These are phyloP conservation scores for Stenotaenia linearis DNA, from an alignment of 2,888 invertebrate species.

Conservation along the genomic window DNA sequence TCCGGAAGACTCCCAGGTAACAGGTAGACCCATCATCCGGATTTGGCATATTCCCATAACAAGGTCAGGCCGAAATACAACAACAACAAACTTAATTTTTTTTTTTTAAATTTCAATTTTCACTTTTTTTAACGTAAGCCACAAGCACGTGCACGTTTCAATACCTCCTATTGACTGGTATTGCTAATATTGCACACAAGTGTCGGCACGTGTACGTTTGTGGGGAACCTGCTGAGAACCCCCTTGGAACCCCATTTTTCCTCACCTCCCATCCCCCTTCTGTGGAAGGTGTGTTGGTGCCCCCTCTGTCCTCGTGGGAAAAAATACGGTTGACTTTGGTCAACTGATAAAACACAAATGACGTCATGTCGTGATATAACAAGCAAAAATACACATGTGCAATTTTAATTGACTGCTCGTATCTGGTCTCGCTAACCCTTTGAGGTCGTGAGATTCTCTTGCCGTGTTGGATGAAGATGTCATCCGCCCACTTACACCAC, in stretches of 20 bases:
- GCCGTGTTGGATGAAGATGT: background rate
- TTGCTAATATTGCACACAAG: background rate
- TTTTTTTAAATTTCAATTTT: background rate
- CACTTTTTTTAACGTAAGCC: background rate
- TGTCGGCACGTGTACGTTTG: background rate
- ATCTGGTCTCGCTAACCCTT: background rate
- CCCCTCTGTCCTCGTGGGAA: background rate
- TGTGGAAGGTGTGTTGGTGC: background rate
- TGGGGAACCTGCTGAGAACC: background rate
- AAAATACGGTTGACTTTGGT: background rate
- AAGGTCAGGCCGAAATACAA: background rate
- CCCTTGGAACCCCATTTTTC: background rate
- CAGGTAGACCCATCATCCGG: background rate
- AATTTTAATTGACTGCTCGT: too few relatives aligned
- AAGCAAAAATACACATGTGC: background rate
- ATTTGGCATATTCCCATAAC: background rate
- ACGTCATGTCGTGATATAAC: background rate
- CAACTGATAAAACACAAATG: background rate
- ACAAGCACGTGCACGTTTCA: background rate
- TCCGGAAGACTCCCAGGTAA: background rate
- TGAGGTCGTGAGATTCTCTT: background rate
- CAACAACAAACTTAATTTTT: background rate
- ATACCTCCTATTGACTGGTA: background rate
- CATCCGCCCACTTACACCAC: background rate
- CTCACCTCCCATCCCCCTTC: background rate